Conservation (phyloP, 2,113 vertebrate species). For the Hypomesus transpacificus region DNA sequence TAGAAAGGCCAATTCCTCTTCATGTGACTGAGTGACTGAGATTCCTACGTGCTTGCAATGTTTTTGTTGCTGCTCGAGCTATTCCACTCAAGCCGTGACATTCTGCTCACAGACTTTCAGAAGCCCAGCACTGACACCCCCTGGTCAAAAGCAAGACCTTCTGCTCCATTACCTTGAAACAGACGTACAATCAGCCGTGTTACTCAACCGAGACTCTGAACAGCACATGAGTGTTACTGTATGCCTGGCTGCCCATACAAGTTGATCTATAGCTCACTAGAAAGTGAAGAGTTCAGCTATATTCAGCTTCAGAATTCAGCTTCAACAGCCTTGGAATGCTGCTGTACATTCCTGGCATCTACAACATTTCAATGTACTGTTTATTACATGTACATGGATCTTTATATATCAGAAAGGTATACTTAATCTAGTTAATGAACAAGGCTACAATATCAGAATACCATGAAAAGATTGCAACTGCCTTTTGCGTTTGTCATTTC, state of each 20-base stretch:
- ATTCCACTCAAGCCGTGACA: background rate
- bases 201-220: no score
- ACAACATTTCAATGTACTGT: background rate
- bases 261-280: background rate
- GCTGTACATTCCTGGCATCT: background rate
- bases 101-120: no score
- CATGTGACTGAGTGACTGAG: no score
- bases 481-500: no score
- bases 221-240: no score
- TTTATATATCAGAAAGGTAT: no score
- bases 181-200: background rate
- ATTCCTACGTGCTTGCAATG: background rate
- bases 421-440: no score
- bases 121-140: slow-evolving; percentile 74
- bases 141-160: slow-evolving; percentile 57
- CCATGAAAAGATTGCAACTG: no score
- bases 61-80: slow-evolving; percentile 16
- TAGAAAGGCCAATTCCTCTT: background rate
- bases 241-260: background rate
- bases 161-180: background rate
- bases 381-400: background rate
- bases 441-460: no score
- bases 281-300: background rate
- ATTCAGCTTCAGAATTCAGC: no score
- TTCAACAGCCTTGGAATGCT: background rate